Evolutionary conservation across 2,888 invertebrate species (phyloP).

Genomic region (Chrysopilus asiliformis): DNA sequence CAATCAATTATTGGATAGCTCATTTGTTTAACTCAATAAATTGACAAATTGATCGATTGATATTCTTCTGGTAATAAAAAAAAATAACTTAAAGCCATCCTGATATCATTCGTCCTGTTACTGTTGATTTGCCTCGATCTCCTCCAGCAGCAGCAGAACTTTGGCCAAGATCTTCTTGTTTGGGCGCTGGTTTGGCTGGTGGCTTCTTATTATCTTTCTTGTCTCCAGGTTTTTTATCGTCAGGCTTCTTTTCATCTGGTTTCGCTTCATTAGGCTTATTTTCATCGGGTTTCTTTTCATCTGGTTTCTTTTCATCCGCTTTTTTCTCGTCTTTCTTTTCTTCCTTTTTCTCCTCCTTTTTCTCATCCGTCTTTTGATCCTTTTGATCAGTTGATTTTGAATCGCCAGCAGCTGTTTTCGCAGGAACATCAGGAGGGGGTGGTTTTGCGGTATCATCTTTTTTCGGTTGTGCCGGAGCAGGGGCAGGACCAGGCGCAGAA

Average conservation of each 20-base stretch:
- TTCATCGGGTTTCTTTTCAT: conserved; percentile 6
- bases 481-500: background rate
- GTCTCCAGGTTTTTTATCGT: conserved; percentile 19
- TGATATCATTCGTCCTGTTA: conserved; percentile 57
- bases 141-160: conserved; percentile 36
- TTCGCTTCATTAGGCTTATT: conserved; percentile 4
- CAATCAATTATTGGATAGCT: background rate
- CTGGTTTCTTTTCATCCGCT: conserved; percentile 5
- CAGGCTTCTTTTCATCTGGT: conserved; percentile 20
- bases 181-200: conserved; percentile 24
- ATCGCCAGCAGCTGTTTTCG: background rate
- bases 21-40: background rate
- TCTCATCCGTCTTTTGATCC: conserved; percentile 1
- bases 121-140: conserved; percentile 55
- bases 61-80: conserved; percentile 1
- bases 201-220: conserved; percentile 11
- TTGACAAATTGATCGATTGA: background rate
- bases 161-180: conserved; percentile 31
- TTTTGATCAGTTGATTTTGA: background rate
- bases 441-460: background rate
- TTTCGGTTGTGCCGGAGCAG: background rate
- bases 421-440: background rate
- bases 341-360: conserved; percentile 6
- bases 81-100: conserved; percentile 51
- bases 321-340: conserved; percentile 7